A percentile compares a stretch with the other conserved stretches of the same genome.
phyloP scores from a whole-genome alignment of 2,797 vertebrate genomes.

The Halcyon smyrnensis region DNA sequence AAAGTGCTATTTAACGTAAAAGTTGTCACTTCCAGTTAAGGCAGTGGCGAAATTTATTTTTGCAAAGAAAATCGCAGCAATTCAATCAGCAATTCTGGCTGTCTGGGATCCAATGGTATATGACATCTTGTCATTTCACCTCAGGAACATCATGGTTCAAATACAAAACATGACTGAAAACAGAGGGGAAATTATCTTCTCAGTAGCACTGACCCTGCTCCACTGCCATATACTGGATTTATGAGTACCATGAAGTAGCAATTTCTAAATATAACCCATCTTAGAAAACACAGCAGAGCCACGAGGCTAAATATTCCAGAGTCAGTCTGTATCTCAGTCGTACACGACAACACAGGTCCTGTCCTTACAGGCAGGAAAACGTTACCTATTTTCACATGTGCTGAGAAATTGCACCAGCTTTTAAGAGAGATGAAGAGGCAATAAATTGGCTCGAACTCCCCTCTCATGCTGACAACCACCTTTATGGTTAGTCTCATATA shows the following conservation, averaged over 20 bases:
- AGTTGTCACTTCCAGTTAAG: neutral
- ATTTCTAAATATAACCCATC: neutral
- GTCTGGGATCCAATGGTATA: neutral
- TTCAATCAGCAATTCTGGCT: neutral
- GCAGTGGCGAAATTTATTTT: neutral
- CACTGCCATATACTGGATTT: neutral
- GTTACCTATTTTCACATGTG: fast-evolving
- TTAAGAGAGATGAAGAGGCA: neutral
- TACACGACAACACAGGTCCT: fast-evolving
- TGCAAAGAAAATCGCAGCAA: neutral
- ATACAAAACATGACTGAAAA: neutral
- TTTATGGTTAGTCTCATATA: neutral
- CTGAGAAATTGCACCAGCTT: neutral
- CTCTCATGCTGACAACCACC: fast-evolving
- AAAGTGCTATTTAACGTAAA: neutral
- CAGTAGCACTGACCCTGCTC: fast-evolving
- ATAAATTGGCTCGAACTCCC: neutral
- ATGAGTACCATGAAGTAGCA: neutral
- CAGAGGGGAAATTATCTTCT: neutral
- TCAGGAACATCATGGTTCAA: neutral
- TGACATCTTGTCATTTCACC: neutral
- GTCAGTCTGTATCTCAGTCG: fast-evolving
- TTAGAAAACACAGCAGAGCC: neutral
- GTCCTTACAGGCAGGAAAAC: fast-evolving
- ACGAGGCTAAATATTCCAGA: neutral